Conservation (phyloP, 2,113 vertebrate genomes). For the Lontra canadensis region DNA sequence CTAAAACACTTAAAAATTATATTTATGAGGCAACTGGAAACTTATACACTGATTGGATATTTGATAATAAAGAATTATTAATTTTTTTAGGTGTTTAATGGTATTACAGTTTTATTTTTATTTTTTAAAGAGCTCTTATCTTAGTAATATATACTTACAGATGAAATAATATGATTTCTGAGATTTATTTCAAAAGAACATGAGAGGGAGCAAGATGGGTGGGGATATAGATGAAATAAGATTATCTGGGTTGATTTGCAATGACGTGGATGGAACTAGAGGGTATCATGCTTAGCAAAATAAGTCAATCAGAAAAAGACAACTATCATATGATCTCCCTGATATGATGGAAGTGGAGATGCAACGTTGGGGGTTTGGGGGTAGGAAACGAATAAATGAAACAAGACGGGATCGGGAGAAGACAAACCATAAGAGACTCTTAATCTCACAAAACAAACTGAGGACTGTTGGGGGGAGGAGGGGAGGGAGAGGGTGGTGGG, state of each 20-base stretch:
- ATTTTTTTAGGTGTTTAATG: not conserved
- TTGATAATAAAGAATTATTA: not conserved
- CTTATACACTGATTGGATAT: not conserved
- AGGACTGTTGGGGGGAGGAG: too few species aligned
- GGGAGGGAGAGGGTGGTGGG: too few species aligned
- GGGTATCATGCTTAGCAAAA: too few species aligned
- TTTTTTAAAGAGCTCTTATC: not conserved
- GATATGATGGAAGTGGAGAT: too few species aligned
- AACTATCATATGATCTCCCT: too few species aligned
- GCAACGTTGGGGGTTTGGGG: too few species aligned
- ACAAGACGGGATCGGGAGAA: too few species aligned
- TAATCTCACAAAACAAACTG: too few species aligned
- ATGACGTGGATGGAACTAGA: too few species aligned
- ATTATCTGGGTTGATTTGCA: not conserved
- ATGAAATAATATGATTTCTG: not conserved
- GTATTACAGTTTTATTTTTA: not conserved
- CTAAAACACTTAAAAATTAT: not conserved
- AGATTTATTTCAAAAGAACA: slow-evolving; percentile 16
- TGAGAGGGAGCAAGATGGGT: not conserved
- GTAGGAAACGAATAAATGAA: too few species aligned
- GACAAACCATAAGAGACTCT: too few species aligned
- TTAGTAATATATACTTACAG: not conserved
- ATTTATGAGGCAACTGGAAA: slow-evolving; percentile 7
- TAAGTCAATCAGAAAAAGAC: too few species aligned
- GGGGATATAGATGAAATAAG: not conserved